A percentile compares a stretch with the other conserved stretches of the same genome.
Conservation (phyloP, 1,140 invertebrate species). For the Cherax quadricarinatus region DNA sequence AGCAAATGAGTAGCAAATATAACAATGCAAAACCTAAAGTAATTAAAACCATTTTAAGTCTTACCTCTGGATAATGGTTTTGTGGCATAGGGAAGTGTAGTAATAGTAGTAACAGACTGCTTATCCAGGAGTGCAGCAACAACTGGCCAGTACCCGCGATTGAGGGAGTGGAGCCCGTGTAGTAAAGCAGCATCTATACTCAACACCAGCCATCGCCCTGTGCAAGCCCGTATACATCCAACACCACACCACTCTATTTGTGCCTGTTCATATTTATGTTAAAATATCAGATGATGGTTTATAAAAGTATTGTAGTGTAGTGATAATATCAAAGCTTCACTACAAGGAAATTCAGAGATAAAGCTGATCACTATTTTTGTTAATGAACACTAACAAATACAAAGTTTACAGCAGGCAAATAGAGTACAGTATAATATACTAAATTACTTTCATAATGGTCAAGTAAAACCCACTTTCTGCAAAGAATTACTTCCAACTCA, state of each 20-base stretch:
- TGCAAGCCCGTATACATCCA: conserved; percentile 54
- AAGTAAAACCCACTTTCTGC: no score
- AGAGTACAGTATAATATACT: no score
- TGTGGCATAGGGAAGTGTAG: conserved; percentile 56
- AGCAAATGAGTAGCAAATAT: no score
- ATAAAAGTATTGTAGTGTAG: no score
- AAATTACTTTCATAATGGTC: no score
- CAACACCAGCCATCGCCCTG: conserved; percentile 58
- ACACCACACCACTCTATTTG: conserved; percentile 60
- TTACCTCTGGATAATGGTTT: conserved; percentile 52
- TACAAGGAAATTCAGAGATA: no score
- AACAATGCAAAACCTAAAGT: no score
- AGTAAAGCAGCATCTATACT: conserved; percentile 59
- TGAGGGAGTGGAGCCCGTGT: conserved; percentile 55
- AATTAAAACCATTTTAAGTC: background rate
- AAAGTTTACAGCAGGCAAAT: no score
- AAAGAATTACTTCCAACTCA: no score
- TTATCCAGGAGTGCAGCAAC: conserved; percentile 47
- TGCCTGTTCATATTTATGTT: conserved; percentile 28
- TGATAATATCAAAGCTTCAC: background rate
- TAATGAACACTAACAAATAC: no score
- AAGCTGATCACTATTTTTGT: no score
- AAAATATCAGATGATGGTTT: background rate
- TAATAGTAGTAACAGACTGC: conserved; percentile 44
- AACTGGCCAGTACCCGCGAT: conserved; percentile 51